Percentiles rank a stretch among this genome's conserved stretches.
Conservation (phyloP, 2,888 invertebrate species). For the Drosophila affinis region DNA sequence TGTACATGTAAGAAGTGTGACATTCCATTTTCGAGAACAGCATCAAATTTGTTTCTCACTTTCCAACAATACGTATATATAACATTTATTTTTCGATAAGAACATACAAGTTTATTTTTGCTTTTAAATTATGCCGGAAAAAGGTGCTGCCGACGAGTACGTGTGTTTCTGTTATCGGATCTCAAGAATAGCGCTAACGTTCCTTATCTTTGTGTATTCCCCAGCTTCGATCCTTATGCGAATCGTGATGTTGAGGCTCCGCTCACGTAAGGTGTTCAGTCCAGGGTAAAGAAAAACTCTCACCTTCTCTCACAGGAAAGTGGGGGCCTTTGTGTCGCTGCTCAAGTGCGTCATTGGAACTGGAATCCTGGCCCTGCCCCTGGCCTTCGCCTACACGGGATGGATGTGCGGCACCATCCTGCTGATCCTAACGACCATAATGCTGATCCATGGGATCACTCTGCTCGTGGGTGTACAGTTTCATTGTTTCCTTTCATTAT, state of each 20-base stretch:
- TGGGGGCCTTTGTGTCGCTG: constrained; percentile 17
- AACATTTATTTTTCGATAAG: too few species aligned
- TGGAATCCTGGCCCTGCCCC: constrained; percentile 37
- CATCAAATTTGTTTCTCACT: too few species aligned
- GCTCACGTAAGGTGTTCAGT: constrained; percentile 9
- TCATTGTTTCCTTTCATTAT: neutral
- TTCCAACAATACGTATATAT: too few species aligned
- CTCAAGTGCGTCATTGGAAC: constrained; percentile 35
- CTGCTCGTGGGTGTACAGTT: constrained; percentile 11
- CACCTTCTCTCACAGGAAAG: neutral
- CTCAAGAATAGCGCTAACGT: too few species aligned
- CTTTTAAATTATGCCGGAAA: neutral
- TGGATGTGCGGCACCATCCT: constrained; percentile 7
- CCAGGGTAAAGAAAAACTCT: neutral
- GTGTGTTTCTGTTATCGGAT: neutral
- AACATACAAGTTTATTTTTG: neutral
- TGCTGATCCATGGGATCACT: constrained; percentile 30
- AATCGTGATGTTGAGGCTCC: constrained; percentile 12
- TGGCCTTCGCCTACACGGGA: constrained; percentile 29
- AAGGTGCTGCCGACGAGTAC: neutral
- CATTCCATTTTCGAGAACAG: too few species aligned
- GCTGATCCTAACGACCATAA: neutral
- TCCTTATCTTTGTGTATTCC: neutral
- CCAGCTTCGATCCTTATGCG: constrained; percentile 8
- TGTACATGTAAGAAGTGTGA: too few species aligned